Base-by-base conservation (phyloP, 2,888 invertebrate genomes). In the Himalopsyche anomala region DNA sequence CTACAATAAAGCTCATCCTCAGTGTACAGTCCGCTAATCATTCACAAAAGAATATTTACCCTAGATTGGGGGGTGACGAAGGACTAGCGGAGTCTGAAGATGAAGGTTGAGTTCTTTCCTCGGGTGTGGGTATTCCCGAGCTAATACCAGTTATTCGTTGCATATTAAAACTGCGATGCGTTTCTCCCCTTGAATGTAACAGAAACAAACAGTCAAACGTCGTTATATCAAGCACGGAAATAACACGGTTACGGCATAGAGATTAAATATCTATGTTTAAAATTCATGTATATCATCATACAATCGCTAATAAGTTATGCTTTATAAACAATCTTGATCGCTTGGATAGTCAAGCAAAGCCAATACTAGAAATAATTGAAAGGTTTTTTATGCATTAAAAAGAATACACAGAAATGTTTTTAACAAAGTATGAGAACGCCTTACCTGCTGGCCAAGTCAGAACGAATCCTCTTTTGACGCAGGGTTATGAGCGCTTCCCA, bases 401-500 rank as follows among this genome's bases (percentile, higher is more conserved):
- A 8, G 6, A 51, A 11, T 51, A 11, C 45, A 6, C 42, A 5
- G 42, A 42, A 9, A 2, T 45, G 8, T 45, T 45, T 11, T 8
- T 2, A 2, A 45, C 11, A 8, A 45, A 9, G 9, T 19, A 62
- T 62, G 62, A 62, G 6, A 62, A 62, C 11, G 5, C 42, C 82
- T 80, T 89, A 93, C 93, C 93, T 92, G 90, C 92, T 92, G 85
- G 93, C 93, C 90, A 94, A 91, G 88, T 94, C 94, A 88, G 94
- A 92, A 45, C 94, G 91, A 88, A 94, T 91, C 89, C 95, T 92
- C 74, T 95, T 94, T 89, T 95, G 95, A 90, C 95, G 93, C 88
- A 95, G 93, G 6, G 95, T 94, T 82, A 95, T 94, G 36, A 95
- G 91, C 15, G 95, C 95, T 90, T 95, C 95, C 95, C 95, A 95